Conservation (phyloP, 2,888 invertebrate genomes). For the Drosophila cognata region DNA sequence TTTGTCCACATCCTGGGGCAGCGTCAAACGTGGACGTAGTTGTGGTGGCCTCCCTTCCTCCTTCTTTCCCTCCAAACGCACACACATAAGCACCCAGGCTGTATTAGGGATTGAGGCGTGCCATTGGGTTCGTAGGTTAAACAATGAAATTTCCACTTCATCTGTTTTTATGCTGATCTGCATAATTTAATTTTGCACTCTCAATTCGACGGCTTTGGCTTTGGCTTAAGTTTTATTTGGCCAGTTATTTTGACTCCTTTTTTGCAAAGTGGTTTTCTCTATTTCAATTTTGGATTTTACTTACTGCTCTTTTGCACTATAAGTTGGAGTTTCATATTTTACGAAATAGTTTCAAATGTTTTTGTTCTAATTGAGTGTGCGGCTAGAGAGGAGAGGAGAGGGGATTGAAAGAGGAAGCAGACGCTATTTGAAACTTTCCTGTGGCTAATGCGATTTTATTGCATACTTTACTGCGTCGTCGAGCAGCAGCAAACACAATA, state of each 20-base stretch:
- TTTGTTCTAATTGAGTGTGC: constrained; percentile 30
- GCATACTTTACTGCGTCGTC: constrained; percentile 64
- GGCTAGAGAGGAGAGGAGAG: not conserved
- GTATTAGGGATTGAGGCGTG: constrained; percentile 6
- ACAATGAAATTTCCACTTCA: constrained; percentile 81
- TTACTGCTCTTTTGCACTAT: not conserved
- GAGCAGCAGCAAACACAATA: constrained; percentile 26
- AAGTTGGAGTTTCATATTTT: constrained; percentile 12
- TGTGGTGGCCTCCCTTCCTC: not conserved
- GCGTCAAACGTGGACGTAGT: constrained; percentile 34
- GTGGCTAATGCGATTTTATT: constrained; percentile 72
- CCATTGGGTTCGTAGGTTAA: constrained; percentile 64
- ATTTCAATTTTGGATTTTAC: constrained; percentile 5
- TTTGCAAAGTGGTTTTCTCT: not conserved
- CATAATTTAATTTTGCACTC: constrained; percentile 79
- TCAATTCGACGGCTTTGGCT: constrained; percentile 56
- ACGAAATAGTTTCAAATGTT: constrained; percentile 35
- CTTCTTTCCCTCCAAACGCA: not conserved
- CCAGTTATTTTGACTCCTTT: constrained; percentile 10
- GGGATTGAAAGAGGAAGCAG: not conserved
- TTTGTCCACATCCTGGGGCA: constrained; percentile 59
- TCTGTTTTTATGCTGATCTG: constrained; percentile 79
- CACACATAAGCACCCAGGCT: not conserved
- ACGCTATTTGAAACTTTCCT: constrained; percentile 46
- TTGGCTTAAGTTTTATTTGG: constrained; percentile 45